These are phyloP conservation scores for Pristionchus maxplancki DNA, from an alignment of 2,888 invertebrate genomes.

Conservation along the genomic window DNA sequence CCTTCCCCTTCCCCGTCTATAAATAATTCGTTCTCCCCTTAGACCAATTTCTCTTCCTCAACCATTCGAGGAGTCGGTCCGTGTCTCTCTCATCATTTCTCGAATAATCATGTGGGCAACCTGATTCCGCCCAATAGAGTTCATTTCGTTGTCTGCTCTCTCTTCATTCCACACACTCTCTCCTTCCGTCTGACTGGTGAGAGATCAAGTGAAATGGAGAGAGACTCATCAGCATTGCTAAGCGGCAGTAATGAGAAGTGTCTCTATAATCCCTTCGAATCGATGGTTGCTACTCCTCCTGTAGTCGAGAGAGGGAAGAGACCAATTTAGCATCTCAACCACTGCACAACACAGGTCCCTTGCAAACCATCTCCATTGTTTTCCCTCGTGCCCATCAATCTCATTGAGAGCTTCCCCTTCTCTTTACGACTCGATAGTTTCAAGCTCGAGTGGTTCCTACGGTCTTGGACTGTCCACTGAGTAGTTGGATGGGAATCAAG, in stretches of 20 bases:
- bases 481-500: neutral
- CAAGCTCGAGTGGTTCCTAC: neutral
- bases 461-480: neutral
- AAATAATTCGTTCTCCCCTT: conserved; percentile 21
- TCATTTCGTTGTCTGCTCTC: neutral
- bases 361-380: neutral
- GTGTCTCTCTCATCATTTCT: neutral
- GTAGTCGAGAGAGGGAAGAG: neutral
- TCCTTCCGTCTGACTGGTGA: neutral
- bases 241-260: conserved; percentile 33
- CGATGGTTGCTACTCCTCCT: neutral
- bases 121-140: conserved; percentile 22
- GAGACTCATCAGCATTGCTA: conserved; percentile 45
- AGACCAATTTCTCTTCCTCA: conserved; percentile 9
- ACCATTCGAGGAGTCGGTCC: neutral
- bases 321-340: neutral
- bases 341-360: neutral
- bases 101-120: conserved; percentile 1
- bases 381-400: neutral
- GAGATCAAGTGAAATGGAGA: neutral
- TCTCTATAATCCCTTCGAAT: neutral
- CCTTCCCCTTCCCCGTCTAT: neutral
- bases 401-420: neutral
- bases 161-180: conserved; percentile 7
- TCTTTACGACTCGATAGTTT: neutral